phyloP scores from a whole-genome alignment of 2,888 invertebrate genomes.

The Ptychoptera albimana region DNA sequence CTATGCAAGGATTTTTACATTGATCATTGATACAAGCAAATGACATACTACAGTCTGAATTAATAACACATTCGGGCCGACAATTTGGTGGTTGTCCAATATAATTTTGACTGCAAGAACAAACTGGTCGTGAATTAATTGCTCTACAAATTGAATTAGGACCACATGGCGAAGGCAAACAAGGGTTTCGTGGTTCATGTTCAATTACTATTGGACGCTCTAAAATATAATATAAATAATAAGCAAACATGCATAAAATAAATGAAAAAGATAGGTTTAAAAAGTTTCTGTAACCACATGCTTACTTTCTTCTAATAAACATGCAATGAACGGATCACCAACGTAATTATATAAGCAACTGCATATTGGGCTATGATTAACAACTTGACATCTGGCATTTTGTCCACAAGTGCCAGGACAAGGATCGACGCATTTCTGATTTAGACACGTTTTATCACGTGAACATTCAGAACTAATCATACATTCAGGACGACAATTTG shows the following conservation, averaged over 20 bases:
- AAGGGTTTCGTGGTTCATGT: slow-evolving; percentile 32
- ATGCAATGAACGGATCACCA: slow-evolving; percentile 63
- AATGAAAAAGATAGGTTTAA: neutral
- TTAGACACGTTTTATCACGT: slow-evolving; percentile 52
- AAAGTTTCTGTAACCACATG: slow-evolving; percentile 10
- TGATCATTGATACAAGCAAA: slow-evolving; percentile 35
- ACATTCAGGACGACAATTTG: slow-evolving; percentile 63
- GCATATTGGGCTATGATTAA: slow-evolving; percentile 64
- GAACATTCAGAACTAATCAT: slow-evolving; percentile 59
- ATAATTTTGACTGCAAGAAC: slow-evolving; percentile 41
- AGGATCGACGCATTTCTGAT: slow-evolving; percentile 59
- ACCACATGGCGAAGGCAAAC: slow-evolving; percentile 47
- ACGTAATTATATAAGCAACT: slow-evolving; percentile 48
- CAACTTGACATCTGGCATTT: slow-evolving; percentile 52
- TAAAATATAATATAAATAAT: slow-evolving; percentile 8
- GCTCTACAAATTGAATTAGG: slow-evolving; percentile 43
- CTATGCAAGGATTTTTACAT: slow-evolving; percentile 45
- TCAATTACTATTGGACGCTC: slow-evolving; percentile 14
- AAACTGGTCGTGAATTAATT: slow-evolving; percentile 35
- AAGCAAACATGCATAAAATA: slow-evolving; percentile 1
- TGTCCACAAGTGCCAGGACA: slow-evolving; percentile 59
- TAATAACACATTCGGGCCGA: slow-evolving; percentile 45
- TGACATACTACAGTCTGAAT: slow-evolving; percentile 35
- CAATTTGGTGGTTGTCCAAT: slow-evolving; percentile 46
- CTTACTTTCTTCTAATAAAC: slow-evolving; percentile 33